Evolutionary conservation across 2,113 vertebrate species (phyloP).

Genomic region (Bubalus kerabau): DNA sequence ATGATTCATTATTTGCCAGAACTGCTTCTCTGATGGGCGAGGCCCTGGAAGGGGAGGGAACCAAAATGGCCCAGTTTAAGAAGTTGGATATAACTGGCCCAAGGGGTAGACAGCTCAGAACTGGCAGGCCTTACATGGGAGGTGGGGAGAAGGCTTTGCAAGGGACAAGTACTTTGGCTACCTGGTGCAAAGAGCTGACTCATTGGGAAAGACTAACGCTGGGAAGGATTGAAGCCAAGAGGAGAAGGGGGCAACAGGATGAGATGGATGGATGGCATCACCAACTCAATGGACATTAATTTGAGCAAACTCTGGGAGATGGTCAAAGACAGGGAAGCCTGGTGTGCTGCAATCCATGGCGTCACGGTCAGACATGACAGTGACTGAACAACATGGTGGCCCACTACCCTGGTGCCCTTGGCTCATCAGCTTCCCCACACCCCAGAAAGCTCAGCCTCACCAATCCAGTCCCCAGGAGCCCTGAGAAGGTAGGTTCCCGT

Average conservation of each 20-base stretch:
- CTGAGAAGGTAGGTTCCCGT: background rate
- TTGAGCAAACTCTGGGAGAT: background rate
- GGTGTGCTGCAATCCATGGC: background rate
- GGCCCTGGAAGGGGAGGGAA: background rate
- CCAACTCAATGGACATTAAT: background rate
- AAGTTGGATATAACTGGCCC: background rate
- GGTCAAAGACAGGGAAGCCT: background rate
- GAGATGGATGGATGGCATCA: background rate
- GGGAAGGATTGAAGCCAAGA: background rate
- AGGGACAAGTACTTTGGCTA: background rate
- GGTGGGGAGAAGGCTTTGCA: background rate
- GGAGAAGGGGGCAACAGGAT: background rate
- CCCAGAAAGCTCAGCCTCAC: background rate
- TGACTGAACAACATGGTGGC: background rate
- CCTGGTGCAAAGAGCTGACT: background rate
- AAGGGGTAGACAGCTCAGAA: background rate
- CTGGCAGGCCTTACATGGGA: background rate
- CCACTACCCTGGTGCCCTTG: background rate
- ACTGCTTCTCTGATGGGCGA: background rate
- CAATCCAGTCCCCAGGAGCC: background rate
- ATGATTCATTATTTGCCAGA: conserved; percentile 32
- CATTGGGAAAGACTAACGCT: background rate
- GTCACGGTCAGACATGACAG: background rate
- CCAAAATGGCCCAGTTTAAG: background rate
- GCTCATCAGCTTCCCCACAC: background rate